Evolutionary conservation across 92 coral and sea anemone species (phyloP).

Genomic region (Palythoa grandis): DNA sequence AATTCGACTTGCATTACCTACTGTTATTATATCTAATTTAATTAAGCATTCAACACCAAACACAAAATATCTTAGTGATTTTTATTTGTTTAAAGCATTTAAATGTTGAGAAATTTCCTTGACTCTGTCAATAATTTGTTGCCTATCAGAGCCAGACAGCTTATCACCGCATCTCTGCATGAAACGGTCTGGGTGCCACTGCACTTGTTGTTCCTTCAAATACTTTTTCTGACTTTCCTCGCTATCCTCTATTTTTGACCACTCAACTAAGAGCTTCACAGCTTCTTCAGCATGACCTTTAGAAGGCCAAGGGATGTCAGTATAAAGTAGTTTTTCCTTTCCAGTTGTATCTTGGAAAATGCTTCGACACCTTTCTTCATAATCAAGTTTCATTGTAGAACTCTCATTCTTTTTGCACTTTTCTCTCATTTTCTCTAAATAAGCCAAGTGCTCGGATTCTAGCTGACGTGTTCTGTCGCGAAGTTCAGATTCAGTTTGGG

Average conservation of each 20-base stretch:
- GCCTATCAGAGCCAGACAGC: slow-evolving; percentile 62
- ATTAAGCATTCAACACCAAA: too few species aligned
- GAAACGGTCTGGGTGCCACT: slow-evolving; percentile 98
- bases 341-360: slow-evolving; percentile 53
- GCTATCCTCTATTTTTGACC: slow-evolving; percentile 56
- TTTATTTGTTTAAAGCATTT: slow-evolving; percentile 56
- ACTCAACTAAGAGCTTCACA: slow-evolving; percentile 60
- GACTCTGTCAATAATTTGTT: slow-evolving; percentile 72
- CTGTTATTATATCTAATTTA: too few species aligned
- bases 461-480: slow-evolving; percentile 65
- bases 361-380: slow-evolving; percentile 68
- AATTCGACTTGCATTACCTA: too few species aligned
- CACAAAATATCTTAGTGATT: background rate
- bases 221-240: slow-evolving; percentile 64
- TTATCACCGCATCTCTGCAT: slow-evolving; percentile 82
- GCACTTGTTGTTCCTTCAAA: slow-evolving; percentile 82
- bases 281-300: slow-evolving; percentile 65
- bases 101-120: slow-evolving; percentile 87
- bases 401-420: slow-evolving; percentile 50
- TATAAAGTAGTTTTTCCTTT: slow-evolving; percentile 42
- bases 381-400: slow-evolving; percentile 46
- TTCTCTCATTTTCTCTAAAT: slow-evolving; percentile 54
- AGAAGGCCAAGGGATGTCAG: slow-evolving; percentile 91
- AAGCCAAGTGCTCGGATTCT: slow-evolving; percentile 78
- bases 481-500: slow-evolving; percentile 46